These are phyloP conservation scores for Zaprionus lachaisei DNA, from an alignment of 1,140 invertebrate species.

Conservation along the genomic window DNA sequence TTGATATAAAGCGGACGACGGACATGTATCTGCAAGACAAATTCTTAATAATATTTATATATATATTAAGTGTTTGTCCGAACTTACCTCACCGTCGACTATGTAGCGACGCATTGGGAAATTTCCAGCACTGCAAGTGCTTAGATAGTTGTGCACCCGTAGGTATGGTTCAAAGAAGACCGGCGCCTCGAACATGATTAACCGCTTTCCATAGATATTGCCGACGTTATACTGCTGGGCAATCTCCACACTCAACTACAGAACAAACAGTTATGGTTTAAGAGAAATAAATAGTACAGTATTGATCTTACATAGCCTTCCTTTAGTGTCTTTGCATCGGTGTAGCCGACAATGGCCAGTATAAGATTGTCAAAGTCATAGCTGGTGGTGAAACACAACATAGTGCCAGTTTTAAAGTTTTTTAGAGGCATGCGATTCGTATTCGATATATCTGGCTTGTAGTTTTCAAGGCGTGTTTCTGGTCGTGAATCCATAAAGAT, in stretches of 20 bases:
- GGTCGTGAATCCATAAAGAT: constrained; percentile 57
- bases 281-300: not conserved
- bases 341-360: constrained; percentile 88
- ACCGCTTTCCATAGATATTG: constrained; percentile 83
- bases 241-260: constrained; percentile 85
- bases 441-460: not conserved
- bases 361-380: constrained; percentile 89
- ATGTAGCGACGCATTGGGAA: constrained; percentile 89
- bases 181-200: constrained; percentile 88
- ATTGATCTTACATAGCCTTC: constrained; percentile 85
- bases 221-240: constrained; percentile 76
- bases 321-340: constrained; percentile 85
- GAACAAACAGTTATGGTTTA: constrained; percentile 12
- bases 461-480: not conserved
- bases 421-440: constrained; percentile 43
- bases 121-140: constrained; percentile 85
- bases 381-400: constrained; percentile 88
- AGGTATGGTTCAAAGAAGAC: constrained; percentile 90
- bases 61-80: too few species aligned
- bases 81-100: constrained; percentile 85
- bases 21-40: constrained; percentile 33
- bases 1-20: constrained; percentile 41
- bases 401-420: constrained; percentile 88
- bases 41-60: not conserved
- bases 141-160: constrained; percentile 87